A percentile compares a stretch with the other conserved stretches of the same genome.
Conservation (phyloP, 2,113 vertebrate genomes). For the Clinocottus analis region DNA sequence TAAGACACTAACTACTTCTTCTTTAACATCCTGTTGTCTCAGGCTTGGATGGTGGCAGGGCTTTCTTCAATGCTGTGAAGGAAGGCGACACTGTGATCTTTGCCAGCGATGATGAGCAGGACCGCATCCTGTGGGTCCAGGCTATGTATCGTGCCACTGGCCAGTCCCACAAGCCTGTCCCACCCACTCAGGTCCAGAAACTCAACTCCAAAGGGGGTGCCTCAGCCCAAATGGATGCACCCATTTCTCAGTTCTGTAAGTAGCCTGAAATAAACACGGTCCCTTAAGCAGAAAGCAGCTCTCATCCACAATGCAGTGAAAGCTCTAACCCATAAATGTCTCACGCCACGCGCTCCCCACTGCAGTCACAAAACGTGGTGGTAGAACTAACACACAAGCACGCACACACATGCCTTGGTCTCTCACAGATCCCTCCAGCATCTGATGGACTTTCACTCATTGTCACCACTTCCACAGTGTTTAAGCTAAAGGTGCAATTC, state of each 20-base stretch:
- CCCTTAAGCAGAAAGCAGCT: constrained; percentile 54
- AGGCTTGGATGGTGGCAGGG: constrained; percentile 97
- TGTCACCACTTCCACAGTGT: constrained; percentile 69
- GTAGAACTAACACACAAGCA: constrained; percentile 77
- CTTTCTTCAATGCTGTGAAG: constrained; percentile 99
- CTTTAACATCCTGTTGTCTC: not conserved
- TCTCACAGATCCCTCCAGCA: constrained; percentile 73
- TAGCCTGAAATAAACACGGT: constrained; percentile 75
- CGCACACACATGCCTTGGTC: constrained; percentile 65
- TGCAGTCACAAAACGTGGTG: constrained; percentile 70
- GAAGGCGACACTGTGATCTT: constrained; percentile 99
- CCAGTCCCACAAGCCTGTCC: constrained; percentile 99
- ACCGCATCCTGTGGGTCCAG: constrained; percentile 99
- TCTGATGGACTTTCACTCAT: constrained; percentile 73
- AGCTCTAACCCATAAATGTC: constrained; percentile 78
- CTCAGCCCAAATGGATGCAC: constrained; percentile 96
- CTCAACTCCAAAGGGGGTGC: constrained; percentile 98
- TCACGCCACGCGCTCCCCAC: constrained; percentile 77
- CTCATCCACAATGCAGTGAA: constrained; percentile 70
- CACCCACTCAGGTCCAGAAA: constrained; percentile 99
- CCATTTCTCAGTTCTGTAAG: constrained; percentile 99
- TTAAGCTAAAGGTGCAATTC: constrained; percentile 67
- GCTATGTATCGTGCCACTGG: constrained; percentile 99
- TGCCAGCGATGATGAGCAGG: constrained; percentile 98
- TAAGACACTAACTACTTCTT: not conserved